phyloP scores from a whole-genome alignment of 2,797 vertebrate genomes.

The Lithobates sylvaticus region DNA sequence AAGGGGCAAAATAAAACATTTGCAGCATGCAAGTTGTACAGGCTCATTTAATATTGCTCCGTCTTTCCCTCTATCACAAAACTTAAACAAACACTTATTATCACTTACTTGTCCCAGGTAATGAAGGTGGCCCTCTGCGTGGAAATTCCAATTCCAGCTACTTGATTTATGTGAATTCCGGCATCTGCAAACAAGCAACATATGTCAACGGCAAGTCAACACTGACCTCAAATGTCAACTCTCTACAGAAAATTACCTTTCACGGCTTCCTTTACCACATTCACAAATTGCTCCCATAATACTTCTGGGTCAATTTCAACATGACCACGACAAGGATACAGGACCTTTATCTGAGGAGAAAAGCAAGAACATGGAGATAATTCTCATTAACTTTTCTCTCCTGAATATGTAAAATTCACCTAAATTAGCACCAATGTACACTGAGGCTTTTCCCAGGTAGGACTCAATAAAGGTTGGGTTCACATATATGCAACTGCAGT shows the following conservation, averaged over 20 bases:
- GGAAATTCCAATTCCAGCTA: conserved; percentile 90
- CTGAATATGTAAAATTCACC: no score
- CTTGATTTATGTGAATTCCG: conserved; percentile 85
- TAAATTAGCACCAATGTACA: no score
- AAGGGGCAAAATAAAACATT: no score
- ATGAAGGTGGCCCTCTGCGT: conserved; percentile 92
- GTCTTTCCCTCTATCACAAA: no score
- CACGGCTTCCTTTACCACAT: conserved; percentile 88
- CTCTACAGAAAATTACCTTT: conserved; percentile 79
- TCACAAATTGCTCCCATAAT: conserved; percentile 86
- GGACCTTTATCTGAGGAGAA: conserved; percentile 78
- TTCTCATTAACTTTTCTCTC: no score
- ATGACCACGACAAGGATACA: conserved; percentile 85
- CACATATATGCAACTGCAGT: no score
- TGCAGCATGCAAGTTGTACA: no score
- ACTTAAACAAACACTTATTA: no score
- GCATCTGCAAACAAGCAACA: conserved; percentile 77
- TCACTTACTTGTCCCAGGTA: conserved; percentile 90
- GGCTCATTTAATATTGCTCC: no score
- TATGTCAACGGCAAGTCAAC: neutral
- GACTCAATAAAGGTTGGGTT: no score
- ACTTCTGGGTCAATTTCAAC: conserved; percentile 92
- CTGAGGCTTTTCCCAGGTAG: no score
- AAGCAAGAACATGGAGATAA: neutral
- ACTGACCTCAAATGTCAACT: neutral